These are phyloP conservation scores for Dufourea novaeangliae DNA, from an alignment of 1,140 invertebrate genomes.

Conservation along the genomic window DNA sequence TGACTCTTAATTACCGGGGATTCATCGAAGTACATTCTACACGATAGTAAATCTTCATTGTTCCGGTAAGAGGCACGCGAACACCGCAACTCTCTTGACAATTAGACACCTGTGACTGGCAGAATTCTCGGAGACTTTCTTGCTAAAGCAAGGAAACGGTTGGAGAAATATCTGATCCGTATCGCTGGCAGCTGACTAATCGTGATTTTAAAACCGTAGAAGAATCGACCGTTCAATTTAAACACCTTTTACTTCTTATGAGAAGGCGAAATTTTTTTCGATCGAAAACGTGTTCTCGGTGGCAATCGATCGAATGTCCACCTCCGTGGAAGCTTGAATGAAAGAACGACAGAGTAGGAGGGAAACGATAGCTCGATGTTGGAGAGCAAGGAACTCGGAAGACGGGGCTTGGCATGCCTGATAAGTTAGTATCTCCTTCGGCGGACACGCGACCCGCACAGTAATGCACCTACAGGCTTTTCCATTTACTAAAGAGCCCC, in stretches of 20 bases:
- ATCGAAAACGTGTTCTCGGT: not conserved
- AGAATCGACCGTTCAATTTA: not conserved
- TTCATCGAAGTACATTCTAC: not conserved
- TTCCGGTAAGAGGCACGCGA: not conserved
- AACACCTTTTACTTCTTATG: not conserved
- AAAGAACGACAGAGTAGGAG: not conserved
- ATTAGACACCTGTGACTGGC: constrained; percentile 28
- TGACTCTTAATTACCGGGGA: constrained; percentile 5
- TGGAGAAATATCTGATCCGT: too few relatives aligned
- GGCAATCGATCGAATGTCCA: not conserved
- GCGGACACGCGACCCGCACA: constrained; percentile 24
- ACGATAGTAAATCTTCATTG: not conserved
- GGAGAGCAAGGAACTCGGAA: constrained; percentile 12
- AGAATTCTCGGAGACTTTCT: not conserved
- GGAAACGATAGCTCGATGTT: not conserved
- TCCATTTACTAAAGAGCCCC: not conserved
- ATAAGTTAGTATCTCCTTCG: constrained; percentile 28
- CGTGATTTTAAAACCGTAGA: not conserved
- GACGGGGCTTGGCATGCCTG: constrained; percentile 14
- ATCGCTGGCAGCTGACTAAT: too few relatives aligned
- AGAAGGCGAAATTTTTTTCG: not conserved
- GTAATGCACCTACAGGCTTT: constrained; percentile 21
- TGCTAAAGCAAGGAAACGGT: not conserved
- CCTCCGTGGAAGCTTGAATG: not conserved
- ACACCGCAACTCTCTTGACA: not conserved